phyloP scores from a whole-genome alignment of 2,888 invertebrate genomes.

The Macrosoma leucophasiata region DNA sequence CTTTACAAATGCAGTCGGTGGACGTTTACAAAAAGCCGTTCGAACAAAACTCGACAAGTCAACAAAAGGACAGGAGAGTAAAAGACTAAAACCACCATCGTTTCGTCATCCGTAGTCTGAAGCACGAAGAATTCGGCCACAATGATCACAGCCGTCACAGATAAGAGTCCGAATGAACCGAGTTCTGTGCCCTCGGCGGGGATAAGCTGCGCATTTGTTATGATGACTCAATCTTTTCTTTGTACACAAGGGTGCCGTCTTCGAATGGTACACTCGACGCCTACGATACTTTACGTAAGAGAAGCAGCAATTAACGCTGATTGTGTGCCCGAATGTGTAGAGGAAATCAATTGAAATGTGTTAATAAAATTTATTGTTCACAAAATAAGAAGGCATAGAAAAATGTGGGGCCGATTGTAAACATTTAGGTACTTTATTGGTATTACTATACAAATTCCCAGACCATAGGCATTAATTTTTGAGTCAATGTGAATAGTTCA shows the following conservation, averaged over 20 bases:
- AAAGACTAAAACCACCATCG: conserved; percentile 55
- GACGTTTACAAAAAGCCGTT: conserved; percentile 60
- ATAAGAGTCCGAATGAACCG: conserved; percentile 65
- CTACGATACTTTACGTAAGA: conserved; percentile 52
- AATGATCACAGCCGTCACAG: conserved; percentile 68
- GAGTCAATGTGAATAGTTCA: conserved; percentile 39
- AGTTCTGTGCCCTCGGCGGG: conserved; percentile 52
- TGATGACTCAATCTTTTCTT: conserved; percentile 74
- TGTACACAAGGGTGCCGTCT: conserved; percentile 50
- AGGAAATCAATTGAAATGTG: conserved; percentile 61
- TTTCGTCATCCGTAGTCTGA: conserved; percentile 59
- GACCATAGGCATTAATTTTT: conserved; percentile 38
- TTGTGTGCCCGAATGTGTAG: conserved; percentile 49
- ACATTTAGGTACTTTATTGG: conserved; percentile 40
- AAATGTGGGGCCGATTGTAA: conserved; percentile 49
- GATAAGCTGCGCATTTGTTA: conserved; percentile 67
- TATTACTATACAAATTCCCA: conserved; percentile 40
- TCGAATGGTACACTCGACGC: conserved; percentile 41
- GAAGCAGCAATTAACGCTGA: conserved; percentile 67
- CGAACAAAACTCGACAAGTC: conserved; percentile 62
- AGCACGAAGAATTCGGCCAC: conserved; percentile 62
- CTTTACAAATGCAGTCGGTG: conserved; percentile 54
- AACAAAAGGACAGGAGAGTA: conserved; percentile 61
- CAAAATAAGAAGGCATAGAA: conserved; percentile 56
- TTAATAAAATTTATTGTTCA: conserved; percentile 68